Evolutionary conservation across 2,888 invertebrate species (phyloP), one percentile per base, ranked within the genome.

Genomic region (Drosophila neutralis): DNA sequence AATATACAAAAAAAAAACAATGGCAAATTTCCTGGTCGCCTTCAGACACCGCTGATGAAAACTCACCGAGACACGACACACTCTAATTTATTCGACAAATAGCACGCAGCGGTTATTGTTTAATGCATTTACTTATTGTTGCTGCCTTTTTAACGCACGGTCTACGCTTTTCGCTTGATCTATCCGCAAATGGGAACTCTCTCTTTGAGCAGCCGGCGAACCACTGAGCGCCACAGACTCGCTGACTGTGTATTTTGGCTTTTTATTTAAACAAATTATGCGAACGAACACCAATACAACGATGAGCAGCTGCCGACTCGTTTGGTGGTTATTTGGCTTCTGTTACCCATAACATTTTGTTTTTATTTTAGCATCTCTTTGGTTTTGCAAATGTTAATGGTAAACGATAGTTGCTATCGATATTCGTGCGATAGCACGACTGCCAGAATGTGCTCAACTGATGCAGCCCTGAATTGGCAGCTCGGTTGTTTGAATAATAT

Each of bases 151-250:
- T 31, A 67, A 73, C 63, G 81, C 75, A 81, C 82, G 81, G 74
- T 74, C 74, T 69, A 71, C 83, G 56, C 33, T 68, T 75, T 67
- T 45, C 45, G 45, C 24, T 45, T 45, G 36, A 42, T n/a, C 66
- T 73, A 71, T 80, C 60, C 77, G 86, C 80, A 73, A 73, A 65
- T 45, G 54, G 64, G 70, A 73, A 66, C 69, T 83, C 71, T 80
- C 79, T 78, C 61, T 77, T 68, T 42, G 68, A 80, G 70, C 78
- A 80, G 79, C 79, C 79, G 79, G 79, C 79, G 79, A 63, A 72
- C 74, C 70, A 79, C 82, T 79, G 79, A 79, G 78, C 77, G 72
- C 59, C 57, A 61, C 62, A 56, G 76, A 64, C 68, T 80, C 76
- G 72, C 18, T 68, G 76, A 67, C 54, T 58, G 49, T 54, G 71